phyloP scores from a whole-genome alignment of 2,113 vertebrate species.

The Poicephalus gulielmi region DNA sequence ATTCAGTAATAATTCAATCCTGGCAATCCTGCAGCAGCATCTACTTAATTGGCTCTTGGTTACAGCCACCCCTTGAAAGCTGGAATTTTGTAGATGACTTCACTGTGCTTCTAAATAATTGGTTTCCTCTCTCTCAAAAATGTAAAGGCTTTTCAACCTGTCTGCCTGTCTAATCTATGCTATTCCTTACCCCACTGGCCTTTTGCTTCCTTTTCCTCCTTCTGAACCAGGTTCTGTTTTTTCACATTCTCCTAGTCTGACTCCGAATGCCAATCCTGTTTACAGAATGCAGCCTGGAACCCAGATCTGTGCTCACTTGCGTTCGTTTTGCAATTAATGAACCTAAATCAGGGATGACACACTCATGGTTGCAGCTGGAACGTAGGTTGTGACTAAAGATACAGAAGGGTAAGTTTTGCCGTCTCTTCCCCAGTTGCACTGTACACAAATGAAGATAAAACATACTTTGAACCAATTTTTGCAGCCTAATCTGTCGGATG shows the following conservation, averaged over 20 bases:
- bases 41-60: background rate
- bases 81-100: background rate
- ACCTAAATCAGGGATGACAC: slow-evolving; percentile 31
- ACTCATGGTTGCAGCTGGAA: slow-evolving; percentile 31
- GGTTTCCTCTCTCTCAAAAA: slow-evolving; percentile 8
- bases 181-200: background rate
- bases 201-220: slow-evolving; percentile 14
- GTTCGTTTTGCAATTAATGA: slow-evolving; percentile 63
- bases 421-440: background rate
- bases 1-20: background rate
- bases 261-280: slow-evolving; percentile 37
- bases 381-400: slow-evolving; percentile 7
- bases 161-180: background rate
- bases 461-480: background rate
- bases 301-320: slow-evolving; percentile 21
- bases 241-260: slow-evolving; percentile 39
- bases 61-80: background rate
- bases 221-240: slow-evolving; percentile 39
- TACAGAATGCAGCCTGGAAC: slow-evolving; percentile 21
- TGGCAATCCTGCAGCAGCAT: background rate
- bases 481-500: background rate
- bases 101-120: slow-evolving; percentile 10
- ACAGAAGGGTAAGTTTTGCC: background rate
- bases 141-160: background rate
- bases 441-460: slow-evolving; percentile 51